These are phyloP conservation scores for Rhagoletis pomonella DNA, from an alignment of 1,140 invertebrate genomes.

Conservation along the genomic window DNA sequence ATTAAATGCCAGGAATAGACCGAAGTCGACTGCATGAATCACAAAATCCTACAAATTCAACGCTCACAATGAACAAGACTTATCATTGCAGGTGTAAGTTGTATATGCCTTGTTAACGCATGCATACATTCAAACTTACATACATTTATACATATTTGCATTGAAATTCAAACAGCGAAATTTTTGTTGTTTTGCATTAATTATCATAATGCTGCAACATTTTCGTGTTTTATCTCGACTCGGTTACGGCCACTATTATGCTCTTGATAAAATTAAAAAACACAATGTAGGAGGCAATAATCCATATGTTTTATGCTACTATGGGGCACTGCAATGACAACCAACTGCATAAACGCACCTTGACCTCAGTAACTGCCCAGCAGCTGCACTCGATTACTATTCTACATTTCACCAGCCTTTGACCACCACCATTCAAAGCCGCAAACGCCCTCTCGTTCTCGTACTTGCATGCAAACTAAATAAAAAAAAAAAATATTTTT, in stretches of 20 bases:
- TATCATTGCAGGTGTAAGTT: no score
- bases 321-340: not conserved
- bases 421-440: not conserved
- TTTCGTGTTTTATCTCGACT: conserved; percentile 47
- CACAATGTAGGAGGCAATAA: no score
- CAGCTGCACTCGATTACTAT: not conserved
- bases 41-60: no score
- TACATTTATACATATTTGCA: not conserved
- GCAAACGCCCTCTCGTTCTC: not conserved
- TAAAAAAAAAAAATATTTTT: no score
- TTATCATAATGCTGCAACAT: conserved; percentile 1
- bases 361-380: conserved; percentile 19
- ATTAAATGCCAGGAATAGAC: no score
- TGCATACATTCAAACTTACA: no score
- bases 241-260: not conserved
- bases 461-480: no score
- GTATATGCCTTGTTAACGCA: no score
- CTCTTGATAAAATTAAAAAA: not conserved
- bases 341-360: conserved; percentile 41
- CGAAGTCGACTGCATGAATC: no score
- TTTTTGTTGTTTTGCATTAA: conserved; percentile 29
- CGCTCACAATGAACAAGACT: no score
- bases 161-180: not conserved
- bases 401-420: not conserved
- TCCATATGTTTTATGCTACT: no score